A percentile compares a stretch with the other conserved stretches of the same genome.
phyloP scores from a whole-genome alignment of 2,888 invertebrate species.

The Diarsia brunnea region DNA sequence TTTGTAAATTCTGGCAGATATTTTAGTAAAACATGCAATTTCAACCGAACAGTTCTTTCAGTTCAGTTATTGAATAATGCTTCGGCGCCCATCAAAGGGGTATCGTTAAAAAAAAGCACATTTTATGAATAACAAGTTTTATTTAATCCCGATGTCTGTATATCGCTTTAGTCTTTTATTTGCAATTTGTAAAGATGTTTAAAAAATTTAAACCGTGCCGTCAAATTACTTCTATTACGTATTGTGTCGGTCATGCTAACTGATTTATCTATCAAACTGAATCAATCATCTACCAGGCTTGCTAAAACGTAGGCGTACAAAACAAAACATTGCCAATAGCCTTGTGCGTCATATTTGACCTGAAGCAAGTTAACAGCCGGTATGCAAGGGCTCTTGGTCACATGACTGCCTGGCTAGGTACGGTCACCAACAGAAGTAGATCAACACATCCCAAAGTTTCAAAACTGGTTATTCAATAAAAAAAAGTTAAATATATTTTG shows the following conservation, averaged over 20 bases:
- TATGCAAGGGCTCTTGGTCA: slow-evolving; percentile 30
- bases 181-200: neutral
- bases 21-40: slow-evolving; percentile 4
- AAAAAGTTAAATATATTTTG: no score
- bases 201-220: no score
- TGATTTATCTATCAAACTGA: slow-evolving; percentile 17
- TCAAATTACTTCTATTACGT: no score
- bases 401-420: neutral
- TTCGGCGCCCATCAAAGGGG: neutral
- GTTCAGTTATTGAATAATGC: neutral
- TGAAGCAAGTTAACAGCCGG: slow-evolving; percentile 5
- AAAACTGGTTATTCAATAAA: no score
- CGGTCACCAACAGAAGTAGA: no score
- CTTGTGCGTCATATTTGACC: slow-evolving; percentile 31
- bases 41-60: neutral
- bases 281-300: slow-evolving; percentile 25
- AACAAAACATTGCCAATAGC: slow-evolving; percentile 8
- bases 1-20: neutral
- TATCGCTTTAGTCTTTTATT: neutral
- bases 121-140: neutral
- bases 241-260: neutral
- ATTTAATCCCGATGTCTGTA: neutral
- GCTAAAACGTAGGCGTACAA: neutral
- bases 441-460: no score
- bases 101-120: neutral